Evolutionary conservation across 2,888 invertebrate genomes (phyloP).

Genomic region (Eupithecia abbreviata): DNA sequence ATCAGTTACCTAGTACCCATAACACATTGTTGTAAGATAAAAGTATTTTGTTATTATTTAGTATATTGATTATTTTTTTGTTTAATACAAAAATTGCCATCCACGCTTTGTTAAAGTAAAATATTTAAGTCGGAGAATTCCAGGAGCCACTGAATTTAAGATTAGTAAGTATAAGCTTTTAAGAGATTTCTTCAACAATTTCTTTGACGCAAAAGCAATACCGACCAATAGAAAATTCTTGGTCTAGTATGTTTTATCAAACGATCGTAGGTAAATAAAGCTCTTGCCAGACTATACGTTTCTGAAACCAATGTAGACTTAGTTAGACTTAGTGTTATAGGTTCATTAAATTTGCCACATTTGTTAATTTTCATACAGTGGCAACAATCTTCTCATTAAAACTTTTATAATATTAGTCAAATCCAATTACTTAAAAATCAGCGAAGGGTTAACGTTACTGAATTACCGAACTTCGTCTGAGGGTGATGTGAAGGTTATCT

Average conservation of each 20-base stretch:
- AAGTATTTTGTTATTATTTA: neutral
- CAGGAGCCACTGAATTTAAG: neutral
- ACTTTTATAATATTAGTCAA: slow-evolving; percentile 2
- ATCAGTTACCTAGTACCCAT: too few species aligned
- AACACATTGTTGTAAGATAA: too few species aligned
- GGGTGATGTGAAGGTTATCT: slow-evolving; percentile 8
- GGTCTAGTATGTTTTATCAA: neutral
- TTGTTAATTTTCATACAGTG: neutral
- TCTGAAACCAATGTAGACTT: neutral
- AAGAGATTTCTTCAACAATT: neutral
- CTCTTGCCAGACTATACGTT: neutral
- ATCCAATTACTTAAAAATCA: slow-evolving; percentile 7
- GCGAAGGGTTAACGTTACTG: neutral
- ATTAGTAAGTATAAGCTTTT: neutral
- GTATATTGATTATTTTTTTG: neutral
- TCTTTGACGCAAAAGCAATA: slow-evolving; percentile 1
- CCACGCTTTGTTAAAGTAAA: neutral
- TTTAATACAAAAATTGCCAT: neutral
- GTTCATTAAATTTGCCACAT: neutral
- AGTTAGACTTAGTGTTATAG: neutral
- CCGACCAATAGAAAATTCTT: neutral
- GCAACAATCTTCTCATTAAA: slow-evolving; percentile 6
- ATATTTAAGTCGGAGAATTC: neutral
- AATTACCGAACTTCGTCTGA: slow-evolving; percentile 9
- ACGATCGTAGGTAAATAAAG: neutral